Conservation (phyloP, 2,888 invertebrate species). For the Andrena fulva region DNA sequence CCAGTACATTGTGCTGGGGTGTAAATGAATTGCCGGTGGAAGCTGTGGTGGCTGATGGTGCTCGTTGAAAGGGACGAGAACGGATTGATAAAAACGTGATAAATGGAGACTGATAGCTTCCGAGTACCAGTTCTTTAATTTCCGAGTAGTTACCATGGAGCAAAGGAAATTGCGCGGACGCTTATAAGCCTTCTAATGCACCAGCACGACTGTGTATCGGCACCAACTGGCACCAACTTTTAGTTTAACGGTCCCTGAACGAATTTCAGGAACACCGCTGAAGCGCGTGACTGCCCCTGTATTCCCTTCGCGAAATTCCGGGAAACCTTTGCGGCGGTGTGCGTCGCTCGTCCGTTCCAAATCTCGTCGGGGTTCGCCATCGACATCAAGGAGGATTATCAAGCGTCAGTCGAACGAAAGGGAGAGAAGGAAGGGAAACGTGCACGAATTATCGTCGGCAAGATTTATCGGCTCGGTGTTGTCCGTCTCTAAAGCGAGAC, state of each 20-base stretch:
- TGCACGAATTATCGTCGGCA: constrained; percentile 68
- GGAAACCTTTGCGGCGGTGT: constrained; percentile 22
- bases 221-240: constrained; percentile 39
- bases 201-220: neutral
- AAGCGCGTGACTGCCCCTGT: neutral
- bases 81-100: neutral
- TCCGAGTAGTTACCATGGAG: too few relatives aligned
- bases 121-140: too few relatives aligned
- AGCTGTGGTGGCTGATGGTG: neutral
- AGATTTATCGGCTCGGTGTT: constrained; percentile 72
- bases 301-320: constrained; percentile 32
- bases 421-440: neutral
- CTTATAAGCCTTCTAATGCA: too few relatives aligned
- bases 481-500: constrained; percentile 67
- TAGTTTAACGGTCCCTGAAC: constrained; percentile 49
- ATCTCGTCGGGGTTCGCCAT: neutral
- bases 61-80: neutral
- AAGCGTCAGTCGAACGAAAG: neutral
- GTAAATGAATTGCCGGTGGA: neutral
- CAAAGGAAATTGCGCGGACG: too few relatives aligned
- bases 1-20: neutral
- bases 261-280: constrained; percentile 43
- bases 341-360: neutral
- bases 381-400: constrained; percentile 2
- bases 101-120: neutral